phyloP scores from a whole-genome alignment of 2,113 vertebrate genomes.

The Equus quagga region DNA sequence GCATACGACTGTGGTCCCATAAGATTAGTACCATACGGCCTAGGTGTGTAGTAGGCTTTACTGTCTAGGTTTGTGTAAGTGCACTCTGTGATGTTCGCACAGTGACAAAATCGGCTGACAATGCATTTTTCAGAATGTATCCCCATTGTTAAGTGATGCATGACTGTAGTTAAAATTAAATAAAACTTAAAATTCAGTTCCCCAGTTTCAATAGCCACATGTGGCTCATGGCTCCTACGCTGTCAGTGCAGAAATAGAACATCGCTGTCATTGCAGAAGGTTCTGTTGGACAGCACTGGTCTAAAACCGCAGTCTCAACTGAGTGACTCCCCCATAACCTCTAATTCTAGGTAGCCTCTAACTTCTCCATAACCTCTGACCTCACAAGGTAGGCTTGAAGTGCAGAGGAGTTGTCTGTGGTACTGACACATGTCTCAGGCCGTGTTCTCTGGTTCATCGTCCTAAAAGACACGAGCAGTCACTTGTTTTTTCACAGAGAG shows the following conservation, averaged over 20 bases:
- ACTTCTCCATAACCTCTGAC: not conserved
- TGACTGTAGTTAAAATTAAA: not conserved
- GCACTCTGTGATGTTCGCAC: no score
- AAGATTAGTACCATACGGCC: no score
- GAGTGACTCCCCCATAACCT: not conserved
- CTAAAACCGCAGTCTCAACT: not conserved
- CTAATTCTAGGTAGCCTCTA: not conserved
- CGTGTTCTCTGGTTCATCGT: not conserved
- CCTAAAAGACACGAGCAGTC: not conserved
- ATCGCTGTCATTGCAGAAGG: not conserved
- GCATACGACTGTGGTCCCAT: no score
- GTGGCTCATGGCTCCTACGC: not conserved
- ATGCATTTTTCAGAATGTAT: no score
- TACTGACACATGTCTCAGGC: not conserved
- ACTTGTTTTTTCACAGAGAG: not conserved
- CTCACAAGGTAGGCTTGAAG: not conserved
- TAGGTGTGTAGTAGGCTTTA: no score
- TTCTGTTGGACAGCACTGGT: not conserved
- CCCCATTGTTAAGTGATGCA: no score
- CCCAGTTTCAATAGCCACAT: not conserved
- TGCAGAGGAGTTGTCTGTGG: not conserved
- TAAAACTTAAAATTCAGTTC: not conserved
- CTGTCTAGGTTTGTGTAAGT: no score
- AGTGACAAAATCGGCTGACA: no score
- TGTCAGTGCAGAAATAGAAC: not conserved